phyloP scores from a whole-genome alignment of 1,140 invertebrate genomes.

The Phthorimaea operculella region DNA sequence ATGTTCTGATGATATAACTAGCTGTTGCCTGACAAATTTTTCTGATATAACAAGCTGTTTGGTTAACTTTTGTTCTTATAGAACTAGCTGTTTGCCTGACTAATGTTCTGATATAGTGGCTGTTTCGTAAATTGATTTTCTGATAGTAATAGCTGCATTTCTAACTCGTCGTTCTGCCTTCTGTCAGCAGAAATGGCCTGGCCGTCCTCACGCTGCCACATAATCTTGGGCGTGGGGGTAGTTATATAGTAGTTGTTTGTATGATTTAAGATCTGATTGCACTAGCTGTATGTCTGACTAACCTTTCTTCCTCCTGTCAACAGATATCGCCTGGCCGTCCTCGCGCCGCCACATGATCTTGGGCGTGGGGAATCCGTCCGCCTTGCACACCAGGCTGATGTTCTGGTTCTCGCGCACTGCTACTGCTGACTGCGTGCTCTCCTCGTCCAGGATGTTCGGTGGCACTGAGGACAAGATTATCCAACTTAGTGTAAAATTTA shows the following conservation, averaged over 20 bases:
- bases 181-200: conserved; percentile 83
- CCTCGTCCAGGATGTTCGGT: conserved; percentile 87
- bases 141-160: no score
- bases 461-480: conserved; percentile 73
- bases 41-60: no score
- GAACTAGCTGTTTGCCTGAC: no score
- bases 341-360: conserved; percentile 92
- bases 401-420: conserved; percentile 91
- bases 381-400: conserved; percentile 88
- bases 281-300: conserved; percentile 19
- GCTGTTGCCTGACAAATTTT: no score
- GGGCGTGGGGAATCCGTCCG: conserved; percentile 88
- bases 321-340: conserved; percentile 84
- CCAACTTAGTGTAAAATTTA: no score
- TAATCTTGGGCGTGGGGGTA: conserved; percentile 86
- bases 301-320: conserved; percentile 88
- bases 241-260: no score
- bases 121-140: no score
- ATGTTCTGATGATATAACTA: no score
- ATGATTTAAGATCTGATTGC: no score
- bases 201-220: conserved; percentile 91
- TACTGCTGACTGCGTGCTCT: conserved; percentile 87
- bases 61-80: no score
- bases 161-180: conserved; percentile 81
- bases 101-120: no score